Evolutionary conservation across 2,888 invertebrate species (phyloP).

Genomic region (Nudaria mundana): DNA sequence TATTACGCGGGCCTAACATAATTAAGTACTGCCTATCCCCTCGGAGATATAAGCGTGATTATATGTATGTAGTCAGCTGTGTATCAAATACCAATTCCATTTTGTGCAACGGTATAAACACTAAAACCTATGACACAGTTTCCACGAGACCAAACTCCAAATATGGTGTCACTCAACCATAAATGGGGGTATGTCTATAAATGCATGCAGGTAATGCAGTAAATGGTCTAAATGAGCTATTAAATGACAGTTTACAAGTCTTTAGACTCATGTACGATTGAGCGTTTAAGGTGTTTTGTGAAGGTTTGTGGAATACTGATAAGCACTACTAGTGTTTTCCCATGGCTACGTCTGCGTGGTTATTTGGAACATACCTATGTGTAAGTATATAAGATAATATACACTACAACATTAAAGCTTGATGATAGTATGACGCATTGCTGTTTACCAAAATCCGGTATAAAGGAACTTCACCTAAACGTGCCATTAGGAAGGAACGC

Average conservation of each 20-base stretch:
- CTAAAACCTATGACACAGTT: slow-evolving; percentile 52
- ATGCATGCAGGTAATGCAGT: slow-evolving; percentile 36
- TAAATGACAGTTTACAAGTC: slow-evolving; percentile 28
- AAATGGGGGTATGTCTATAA: slow-evolving; percentile 41
- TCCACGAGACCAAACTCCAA: slow-evolving; percentile 55
- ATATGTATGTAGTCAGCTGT: slow-evolving; percentile 23
- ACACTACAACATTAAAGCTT: too few relatives aligned
- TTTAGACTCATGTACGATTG: slow-evolving; percentile 19
- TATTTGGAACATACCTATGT: too few relatives aligned
- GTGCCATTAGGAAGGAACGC: slow-evolving; percentile 37
- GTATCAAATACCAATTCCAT: slow-evolving; percentile 40
- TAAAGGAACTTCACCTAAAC: too few relatives aligned
- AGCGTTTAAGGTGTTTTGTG: slow-evolving; percentile 11
- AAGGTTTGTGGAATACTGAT: slow-evolving; percentile 9
- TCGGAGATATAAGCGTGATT: too few relatives aligned
- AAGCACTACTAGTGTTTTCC: too few relatives aligned
- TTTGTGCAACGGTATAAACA: slow-evolving; percentile 48
- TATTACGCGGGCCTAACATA: too few relatives aligned
- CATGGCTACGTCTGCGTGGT: too few relatives aligned
- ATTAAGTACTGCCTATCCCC: too few relatives aligned
- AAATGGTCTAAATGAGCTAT: slow-evolving; percentile 30
- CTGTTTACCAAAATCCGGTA: slow-evolving; percentile 4
- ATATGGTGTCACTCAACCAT: slow-evolving; percentile 53
- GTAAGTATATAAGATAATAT: too few relatives aligned
- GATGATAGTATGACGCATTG: too few relatives aligned